phyloP scores from a whole-genome alignment of 2,797 vertebrate genomes.

The Leuciscus waleckii region DNA sequence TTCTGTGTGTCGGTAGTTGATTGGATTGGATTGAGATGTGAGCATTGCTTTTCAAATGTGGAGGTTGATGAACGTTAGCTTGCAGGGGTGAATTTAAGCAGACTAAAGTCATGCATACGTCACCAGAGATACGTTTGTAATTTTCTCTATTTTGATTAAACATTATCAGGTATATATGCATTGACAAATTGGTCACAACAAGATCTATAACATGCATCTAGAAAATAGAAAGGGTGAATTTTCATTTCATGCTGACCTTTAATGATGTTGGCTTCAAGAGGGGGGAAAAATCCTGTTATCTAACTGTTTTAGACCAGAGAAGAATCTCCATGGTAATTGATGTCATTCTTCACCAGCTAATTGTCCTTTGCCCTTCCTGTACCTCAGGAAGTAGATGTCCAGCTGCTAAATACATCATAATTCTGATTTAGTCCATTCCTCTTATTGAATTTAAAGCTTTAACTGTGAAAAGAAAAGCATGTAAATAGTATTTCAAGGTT shows the following conservation, averaged over 20 bases:
- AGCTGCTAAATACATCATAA: background rate
- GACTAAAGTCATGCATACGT: background rate
- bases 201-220: background rate
- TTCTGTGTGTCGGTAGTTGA: background rate
- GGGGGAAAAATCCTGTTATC: background rate
- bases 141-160: background rate
- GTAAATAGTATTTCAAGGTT: background rate
- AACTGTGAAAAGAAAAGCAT: background rate
- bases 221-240: background rate
- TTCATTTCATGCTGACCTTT: background rate
- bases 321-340: constrained; percentile 39
- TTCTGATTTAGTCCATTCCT: background rate
- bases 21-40: background rate
- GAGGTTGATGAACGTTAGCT: background rate
- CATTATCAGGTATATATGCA: background rate
- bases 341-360: constrained; percentile 10
- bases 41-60: background rate
- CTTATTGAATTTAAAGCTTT: background rate
- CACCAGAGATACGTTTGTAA: background rate
- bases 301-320: constrained; percentile 2
- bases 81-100: too few species aligned
- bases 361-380: constrained; percentile 40
- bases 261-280: background rate
- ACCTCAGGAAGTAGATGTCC: constrained; percentile 21
- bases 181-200: background rate